Base-by-base conservation (phyloP, 2,113 vertebrate species). In the Spea bombifrons region DNA sequence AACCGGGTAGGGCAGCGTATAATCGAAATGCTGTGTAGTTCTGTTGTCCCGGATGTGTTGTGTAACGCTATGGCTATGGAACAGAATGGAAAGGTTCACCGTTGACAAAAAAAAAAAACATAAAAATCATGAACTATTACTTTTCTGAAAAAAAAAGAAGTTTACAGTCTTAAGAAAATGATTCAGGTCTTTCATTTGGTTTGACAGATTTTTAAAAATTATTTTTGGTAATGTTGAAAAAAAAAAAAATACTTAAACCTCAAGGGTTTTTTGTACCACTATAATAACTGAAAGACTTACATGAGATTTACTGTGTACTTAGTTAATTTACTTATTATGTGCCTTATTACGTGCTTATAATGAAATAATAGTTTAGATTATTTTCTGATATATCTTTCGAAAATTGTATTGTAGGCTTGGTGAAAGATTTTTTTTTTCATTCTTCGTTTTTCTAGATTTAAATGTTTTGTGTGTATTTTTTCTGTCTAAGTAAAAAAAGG, bases 301-400 rank as follows among this genome's bases (percentile, higher is more conserved):
- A 84, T 91, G 90, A 90, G 86, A 91, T 91, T 91, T 91, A 89
- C 86, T 91, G 84, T 92, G 85, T 92, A 89, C 89, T 90, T 93
- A 78, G 88, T 92, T 94, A 92, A 92, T 89, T 89, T 59, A 12
- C 55, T 59, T 59, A 59, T 59, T 90, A 93, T 82, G 93, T 96
- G 94, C 94, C 94, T 94, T 96, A 94, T 87, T 91, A 88, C 86
- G 84, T 93, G 87, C 87, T 90, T 92, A 89, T 90, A 90, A 88
- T 90, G 84, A 89, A 88, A 90, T 3, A 81, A 75, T 87, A 94
- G 87, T 82, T 90, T 90, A 92, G 87, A 90, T 75, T 89, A 86
- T 90, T 91, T 30, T 87, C 86, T 91, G 81, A 87, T 89, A 79
- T 91, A 87, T 88, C 87, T 89, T 66, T 89, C 86, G 82, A 87